Base-by-base conservation (phyloP, 37 sponge, comb jelly and placozoan genomes). In the Mnemiopsis leidyi region DNA sequence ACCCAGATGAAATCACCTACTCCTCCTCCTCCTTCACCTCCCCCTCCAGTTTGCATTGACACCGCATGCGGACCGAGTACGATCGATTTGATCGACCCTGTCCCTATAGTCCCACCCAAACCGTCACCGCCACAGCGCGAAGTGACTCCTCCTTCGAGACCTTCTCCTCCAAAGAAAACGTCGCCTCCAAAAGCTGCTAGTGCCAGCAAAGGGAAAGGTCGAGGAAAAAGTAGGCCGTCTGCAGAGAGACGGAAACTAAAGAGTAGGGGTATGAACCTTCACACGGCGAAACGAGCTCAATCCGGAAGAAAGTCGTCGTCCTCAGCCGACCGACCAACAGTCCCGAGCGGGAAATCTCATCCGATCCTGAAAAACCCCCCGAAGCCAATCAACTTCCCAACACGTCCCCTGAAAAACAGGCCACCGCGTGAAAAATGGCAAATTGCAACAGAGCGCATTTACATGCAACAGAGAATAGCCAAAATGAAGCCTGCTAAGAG, bases 381-480 rank as follows among this genome's bases (percentile, higher is more conserved):
- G 48, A 85, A 39, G 30, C 90, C 33, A 18, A 85, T 85, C 32
- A 85, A 85, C 48, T 85, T 39, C 90, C 90, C 90, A 2, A 26
- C 30, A 16, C 34, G 79, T 0, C 30, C 36, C 35, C 37, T 85
- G 90, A 85, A 85, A 33, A 33, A 33, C 90, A 85, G 36, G 90
- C 61, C 61, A 40, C 90, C 90, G 16, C 23, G 61, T 7, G 90
- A 85, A 39, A 85, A 85, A 26, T 85, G 90, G 90, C 40, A 85
- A 61, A 85, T 85, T 0, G 90, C 90, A 5, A 26, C 90, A 0
- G 90, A 85, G 90, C 1, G 90, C 29, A 33, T 85, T 16, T 85
- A 85, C 90, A 85, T 85, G 90, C 90, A 85, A 37, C 90, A 85
- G 29, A 38, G 61, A 28, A 37, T 85, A 37, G 90, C 90, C 36